phyloP scores from a whole-genome alignment of 2,797 vertebrate genomes.

The Microchirus variegatus region DNA sequence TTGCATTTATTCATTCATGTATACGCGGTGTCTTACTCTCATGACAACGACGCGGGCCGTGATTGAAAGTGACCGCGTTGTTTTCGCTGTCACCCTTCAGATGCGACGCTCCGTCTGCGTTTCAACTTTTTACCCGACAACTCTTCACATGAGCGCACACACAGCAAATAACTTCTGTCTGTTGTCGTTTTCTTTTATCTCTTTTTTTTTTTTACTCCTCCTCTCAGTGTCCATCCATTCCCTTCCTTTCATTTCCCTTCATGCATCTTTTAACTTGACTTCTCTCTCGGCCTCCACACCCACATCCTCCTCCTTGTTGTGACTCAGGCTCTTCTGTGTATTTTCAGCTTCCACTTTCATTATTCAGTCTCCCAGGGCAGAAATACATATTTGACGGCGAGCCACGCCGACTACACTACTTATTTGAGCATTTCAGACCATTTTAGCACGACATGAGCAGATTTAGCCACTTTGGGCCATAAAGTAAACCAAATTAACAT shows the following conservation, averaged over 20 bases:
- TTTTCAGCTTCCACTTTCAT: conserved; percentile 38
- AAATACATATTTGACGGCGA: conserved; percentile 10
- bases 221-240: too few species aligned
- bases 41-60: conserved; percentile 34
- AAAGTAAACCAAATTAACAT: conserved; percentile 1
- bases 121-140: conserved; percentile 16
- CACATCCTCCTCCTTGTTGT: conserved; percentile 9
- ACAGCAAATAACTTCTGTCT: conserved; percentile 14
- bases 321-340: conserved; percentile 22
- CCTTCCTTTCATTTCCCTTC: too few species aligned
- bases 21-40: conserved; percentile 15
- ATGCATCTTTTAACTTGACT: background rate
- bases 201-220: background rate
- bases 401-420: conserved; percentile 4
- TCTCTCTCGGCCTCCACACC: background rate
- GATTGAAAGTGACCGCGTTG: conserved; percentile 65
- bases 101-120: conserved; percentile 42
- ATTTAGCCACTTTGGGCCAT: background rate
- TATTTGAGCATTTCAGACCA: background rate
- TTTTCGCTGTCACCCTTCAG: conserved; percentile 58
- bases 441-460: background rate
- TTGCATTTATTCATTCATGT: conserved; percentile 11
- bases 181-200: conserved; percentile 5
- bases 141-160: conserved; percentile 30
- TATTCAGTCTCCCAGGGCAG: conserved; percentile 31